Percentiles rank a stretch among this genome's conserved stretches.
Evolutionary conservation across 2,797 vertebrate genomes (phyloP).

Genomic region (Hyperoplus lanceolatus): DNA sequence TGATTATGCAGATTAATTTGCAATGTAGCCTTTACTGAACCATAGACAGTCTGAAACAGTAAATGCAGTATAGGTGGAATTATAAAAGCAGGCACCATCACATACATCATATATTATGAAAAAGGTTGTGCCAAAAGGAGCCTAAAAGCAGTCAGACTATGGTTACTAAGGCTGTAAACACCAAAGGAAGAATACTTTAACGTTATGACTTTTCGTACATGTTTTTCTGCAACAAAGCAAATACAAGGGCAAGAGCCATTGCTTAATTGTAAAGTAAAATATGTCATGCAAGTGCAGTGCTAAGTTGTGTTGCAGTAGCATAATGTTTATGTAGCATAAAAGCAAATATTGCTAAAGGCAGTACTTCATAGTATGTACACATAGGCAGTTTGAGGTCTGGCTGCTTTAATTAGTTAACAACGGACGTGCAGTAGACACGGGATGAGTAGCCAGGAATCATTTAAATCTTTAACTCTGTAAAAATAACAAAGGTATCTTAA

Average conservation of each 20-base stretch:
- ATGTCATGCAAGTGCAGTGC: neutral
- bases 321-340: neutral
- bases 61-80: constrained; percentile 33
- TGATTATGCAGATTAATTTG: neutral
- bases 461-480: neutral
- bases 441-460: no score
- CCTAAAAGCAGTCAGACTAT: constrained; percentile 53
- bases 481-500: neutral
- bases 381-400: no score
- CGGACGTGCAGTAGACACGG: no score
- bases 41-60: constrained; percentile 17
- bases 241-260: neutral
- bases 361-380: neutral
- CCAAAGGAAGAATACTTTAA: neutral
- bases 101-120: constrained; percentile 44
- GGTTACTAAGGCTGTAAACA: constrained; percentile 48
- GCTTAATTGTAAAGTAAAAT: neutral
- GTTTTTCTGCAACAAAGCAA: neutral
- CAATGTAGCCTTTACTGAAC: constrained; percentile 1
- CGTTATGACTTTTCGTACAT: neutral
- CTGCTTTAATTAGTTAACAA: no score
- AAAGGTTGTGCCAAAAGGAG: constrained; percentile 26
- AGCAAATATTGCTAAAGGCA: neutral
- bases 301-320: neutral
- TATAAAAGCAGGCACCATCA: constrained; percentile 74